Evolutionary conservation across 2,888 invertebrate genomes (phyloP).

Genomic region (Drosophila yooni): DNA sequence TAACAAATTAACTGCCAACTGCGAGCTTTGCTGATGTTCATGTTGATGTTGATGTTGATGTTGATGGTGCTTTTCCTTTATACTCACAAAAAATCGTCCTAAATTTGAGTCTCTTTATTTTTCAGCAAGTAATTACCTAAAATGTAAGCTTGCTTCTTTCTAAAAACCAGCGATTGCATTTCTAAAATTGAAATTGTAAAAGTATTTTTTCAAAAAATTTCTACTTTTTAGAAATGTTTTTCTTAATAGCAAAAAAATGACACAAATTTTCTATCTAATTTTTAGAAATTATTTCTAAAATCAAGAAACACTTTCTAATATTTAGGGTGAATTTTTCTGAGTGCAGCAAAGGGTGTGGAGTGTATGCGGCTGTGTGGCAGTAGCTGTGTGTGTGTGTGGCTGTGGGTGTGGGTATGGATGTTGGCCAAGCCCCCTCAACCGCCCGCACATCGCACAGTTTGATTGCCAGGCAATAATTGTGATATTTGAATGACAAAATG

Average conservation of each 20-base stretch:
- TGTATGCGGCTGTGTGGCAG: neutral
- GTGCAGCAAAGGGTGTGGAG: neutral
- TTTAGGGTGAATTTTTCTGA: neutral
- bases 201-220: neutral
- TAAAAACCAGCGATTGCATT: no score
- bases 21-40: constrained; percentile 4
- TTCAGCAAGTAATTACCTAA: no score
- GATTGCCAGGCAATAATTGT: constrained; percentile 47
- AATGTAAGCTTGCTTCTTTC: no score
- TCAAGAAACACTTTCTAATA: neutral
- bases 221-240: neutral
- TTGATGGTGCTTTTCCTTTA: neutral
- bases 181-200: no score
- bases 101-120: no score
- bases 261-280: neutral
- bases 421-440: neutral
- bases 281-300: neutral
- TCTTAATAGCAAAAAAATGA: neutral
- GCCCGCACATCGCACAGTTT: constrained; percentile 7
- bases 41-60: neutral
- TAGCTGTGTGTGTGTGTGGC: neutral
- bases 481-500: constrained; percentile 46
- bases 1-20: constrained; percentile 60
- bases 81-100: neutral
- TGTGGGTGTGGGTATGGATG: constrained; percentile 4